phyloP scores from a whole-genome alignment of 2,888 invertebrate species.

The Anarsia innoxiella region DNA sequence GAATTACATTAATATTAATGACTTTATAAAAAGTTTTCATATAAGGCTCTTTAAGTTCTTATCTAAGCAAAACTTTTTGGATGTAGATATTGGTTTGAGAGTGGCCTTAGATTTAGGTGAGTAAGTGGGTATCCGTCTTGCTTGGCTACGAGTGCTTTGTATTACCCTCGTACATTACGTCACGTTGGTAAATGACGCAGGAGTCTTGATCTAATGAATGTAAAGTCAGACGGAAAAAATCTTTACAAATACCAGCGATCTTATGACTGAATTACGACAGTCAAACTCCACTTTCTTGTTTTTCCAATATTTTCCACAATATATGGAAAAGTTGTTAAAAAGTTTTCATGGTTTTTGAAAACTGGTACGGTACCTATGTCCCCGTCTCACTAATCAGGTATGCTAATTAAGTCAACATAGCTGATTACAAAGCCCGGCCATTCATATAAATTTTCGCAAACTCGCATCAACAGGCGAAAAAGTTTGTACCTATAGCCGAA shows the following conservation, averaged over 20 bases:
- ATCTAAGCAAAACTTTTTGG: too few relatives aligned
- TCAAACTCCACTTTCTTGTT: too few relatives aligned
- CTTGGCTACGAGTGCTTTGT: constrained; percentile 41
- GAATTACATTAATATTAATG: too few relatives aligned
- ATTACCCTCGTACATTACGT: constrained; percentile 39
- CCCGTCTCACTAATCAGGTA: constrained; percentile 33
- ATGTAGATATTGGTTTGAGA: too few relatives aligned
- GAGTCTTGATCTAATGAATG: constrained; percentile 41
- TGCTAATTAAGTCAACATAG: constrained; percentile 42
- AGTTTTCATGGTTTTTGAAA: background rate
- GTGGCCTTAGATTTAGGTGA: too few relatives aligned
- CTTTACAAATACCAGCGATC: too few relatives aligned
- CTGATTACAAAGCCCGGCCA: constrained; percentile 53
- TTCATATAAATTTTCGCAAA: constrained; percentile 50
- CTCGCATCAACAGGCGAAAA: constrained; percentile 22
- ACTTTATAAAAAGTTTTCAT: too few relatives aligned
- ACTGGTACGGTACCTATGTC: background rate
- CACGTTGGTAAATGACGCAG: constrained; percentile 45
- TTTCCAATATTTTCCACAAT: too few relatives aligned
- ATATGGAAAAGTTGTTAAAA: background rate
- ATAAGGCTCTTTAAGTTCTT: too few relatives aligned
- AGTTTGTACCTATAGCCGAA: constrained; percentile 14
- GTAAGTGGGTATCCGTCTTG: too few relatives aligned
- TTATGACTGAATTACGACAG: too few relatives aligned
- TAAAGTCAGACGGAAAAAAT: constrained; percentile 24